Percentiles rank a stretch among this genome's conserved stretches.
Conservation (phyloP, 2,113 vertebrate genomes). For the Argyrosomus japonicus region DNA sequence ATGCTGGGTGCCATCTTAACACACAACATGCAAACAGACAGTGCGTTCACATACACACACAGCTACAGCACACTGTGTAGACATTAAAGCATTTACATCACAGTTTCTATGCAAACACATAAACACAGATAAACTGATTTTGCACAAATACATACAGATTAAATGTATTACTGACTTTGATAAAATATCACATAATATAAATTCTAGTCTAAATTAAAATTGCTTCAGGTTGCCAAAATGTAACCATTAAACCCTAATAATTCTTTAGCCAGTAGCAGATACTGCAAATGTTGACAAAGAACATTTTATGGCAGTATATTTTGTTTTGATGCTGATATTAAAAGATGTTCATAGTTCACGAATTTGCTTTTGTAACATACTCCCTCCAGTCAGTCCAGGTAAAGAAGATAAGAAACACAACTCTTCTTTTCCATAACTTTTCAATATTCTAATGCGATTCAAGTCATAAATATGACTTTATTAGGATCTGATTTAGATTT, state of each 20-base stretch:
- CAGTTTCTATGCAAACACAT: neutral
- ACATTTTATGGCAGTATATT: neutral
- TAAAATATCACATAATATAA: neutral
- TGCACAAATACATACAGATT: neutral
- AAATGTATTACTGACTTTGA: neutral
- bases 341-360: neutral
- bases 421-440: slow-evolving; percentile 11
- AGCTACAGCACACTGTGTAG: neutral
- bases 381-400: neutral
- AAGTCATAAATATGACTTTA: slow-evolving; percentile 41
- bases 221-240: neutral
- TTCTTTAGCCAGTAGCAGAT: neutral
- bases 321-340: neutral
- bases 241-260: neutral
- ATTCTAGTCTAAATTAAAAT: neutral
- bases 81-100: neutral
- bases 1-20: slow-evolving; percentile 56
- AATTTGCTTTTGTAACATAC: neutral
- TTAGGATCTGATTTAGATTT: slow-evolving; percentile 45
- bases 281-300: too few species aligned
- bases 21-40: slow-evolving; percentile 31
- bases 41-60: slow-evolving; percentile 18
- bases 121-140: neutral
- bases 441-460: slow-evolving; percentile 33
- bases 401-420: neutral